Evolutionary conservation across 2,797 vertebrate genomes (phyloP).

Genomic region (Cryptoblepharus egeriae): DNA sequence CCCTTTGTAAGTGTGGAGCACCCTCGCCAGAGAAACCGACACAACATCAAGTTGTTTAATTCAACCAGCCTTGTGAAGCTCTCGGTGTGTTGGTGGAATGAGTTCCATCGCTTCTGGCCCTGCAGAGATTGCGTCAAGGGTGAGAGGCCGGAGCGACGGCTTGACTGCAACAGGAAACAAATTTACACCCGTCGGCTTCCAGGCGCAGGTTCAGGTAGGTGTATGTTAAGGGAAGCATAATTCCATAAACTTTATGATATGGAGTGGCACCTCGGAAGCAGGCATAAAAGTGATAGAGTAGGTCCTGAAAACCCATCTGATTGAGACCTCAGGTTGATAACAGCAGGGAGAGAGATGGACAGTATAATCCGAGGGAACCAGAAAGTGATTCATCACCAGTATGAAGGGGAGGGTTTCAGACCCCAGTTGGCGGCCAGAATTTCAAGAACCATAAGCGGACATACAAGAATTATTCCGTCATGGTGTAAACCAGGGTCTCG

Average conservation of each 20-base stretch:
- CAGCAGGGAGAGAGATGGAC: rapidly evolving
- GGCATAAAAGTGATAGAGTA: constrained; percentile 24
- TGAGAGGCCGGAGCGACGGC: background rate
- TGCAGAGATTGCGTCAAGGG: background rate
- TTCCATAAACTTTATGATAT: background rate
- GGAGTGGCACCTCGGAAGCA: rapidly evolving
- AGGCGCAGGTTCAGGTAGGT: rapidly evolving
- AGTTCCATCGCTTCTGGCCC: background rate
- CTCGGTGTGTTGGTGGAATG: background rate
- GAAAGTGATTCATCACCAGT: background rate
- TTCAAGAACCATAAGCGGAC: background rate
- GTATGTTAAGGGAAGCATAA: background rate
- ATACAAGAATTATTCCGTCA: too few relatives aligned
- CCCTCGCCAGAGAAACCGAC: background rate
- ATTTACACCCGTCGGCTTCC: rapidly evolving
- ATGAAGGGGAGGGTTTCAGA: background rate
- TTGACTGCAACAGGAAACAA: background rate
- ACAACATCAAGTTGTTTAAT: background rate
- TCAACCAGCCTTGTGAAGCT: background rate
- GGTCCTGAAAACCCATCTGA: constrained; percentile 4
- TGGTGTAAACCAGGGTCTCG: background rate
- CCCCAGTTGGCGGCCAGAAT: rapidly evolving
- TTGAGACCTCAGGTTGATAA: background rate
- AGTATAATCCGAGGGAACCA: background rate
- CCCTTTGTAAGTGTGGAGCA: background rate